Percentiles rank a stretch among this genome's conserved stretches.
phyloP scores from a whole-genome alignment of 2,113 vertebrate species.

The Dipodomys merriami region DNA sequence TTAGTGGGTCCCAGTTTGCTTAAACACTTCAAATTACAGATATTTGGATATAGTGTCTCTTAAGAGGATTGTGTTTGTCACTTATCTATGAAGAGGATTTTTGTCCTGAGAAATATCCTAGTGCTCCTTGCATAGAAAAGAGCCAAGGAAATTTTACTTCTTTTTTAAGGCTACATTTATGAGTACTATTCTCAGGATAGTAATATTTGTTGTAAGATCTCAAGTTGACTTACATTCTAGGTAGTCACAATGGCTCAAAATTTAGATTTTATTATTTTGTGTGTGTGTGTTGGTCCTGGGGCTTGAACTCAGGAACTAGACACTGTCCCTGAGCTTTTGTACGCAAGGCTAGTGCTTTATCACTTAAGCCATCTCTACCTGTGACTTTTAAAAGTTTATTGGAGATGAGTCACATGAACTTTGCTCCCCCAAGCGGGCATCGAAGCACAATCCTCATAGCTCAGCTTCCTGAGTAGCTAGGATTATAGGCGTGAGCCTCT shows the following conservation, averaged over 20 bases:
- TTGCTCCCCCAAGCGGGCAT: too few species aligned
- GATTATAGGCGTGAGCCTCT: too few species aligned
- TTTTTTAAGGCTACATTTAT: neutral
- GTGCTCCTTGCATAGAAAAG: neutral
- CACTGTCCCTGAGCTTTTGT: too few species aligned
- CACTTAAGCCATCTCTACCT: too few species aligned
- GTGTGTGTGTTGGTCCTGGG: too few species aligned
- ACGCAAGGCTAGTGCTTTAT: too few species aligned
- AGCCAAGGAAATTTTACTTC: neutral
- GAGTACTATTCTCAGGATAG: neutral
- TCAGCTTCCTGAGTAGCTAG: too few species aligned
- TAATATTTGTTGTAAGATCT: neutral
- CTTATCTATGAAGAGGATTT: neutral
- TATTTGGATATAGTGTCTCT: neutral
- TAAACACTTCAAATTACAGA: neutral
- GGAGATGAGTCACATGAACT: too few species aligned
- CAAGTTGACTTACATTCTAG: neutral
- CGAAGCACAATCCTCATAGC: too few species aligned
- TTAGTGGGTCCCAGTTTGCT: neutral
- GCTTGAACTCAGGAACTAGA: too few species aligned
- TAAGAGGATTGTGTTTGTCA: neutral
- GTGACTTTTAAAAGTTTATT: too few species aligned
- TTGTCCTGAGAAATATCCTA: neutral
- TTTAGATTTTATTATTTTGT: too few species aligned
- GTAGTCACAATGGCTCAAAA: neutral